These are phyloP conservation scores for Dryobotodes eremita DNA, from an alignment of 2,888 invertebrate genomes.

Conservation along the genomic window DNA sequence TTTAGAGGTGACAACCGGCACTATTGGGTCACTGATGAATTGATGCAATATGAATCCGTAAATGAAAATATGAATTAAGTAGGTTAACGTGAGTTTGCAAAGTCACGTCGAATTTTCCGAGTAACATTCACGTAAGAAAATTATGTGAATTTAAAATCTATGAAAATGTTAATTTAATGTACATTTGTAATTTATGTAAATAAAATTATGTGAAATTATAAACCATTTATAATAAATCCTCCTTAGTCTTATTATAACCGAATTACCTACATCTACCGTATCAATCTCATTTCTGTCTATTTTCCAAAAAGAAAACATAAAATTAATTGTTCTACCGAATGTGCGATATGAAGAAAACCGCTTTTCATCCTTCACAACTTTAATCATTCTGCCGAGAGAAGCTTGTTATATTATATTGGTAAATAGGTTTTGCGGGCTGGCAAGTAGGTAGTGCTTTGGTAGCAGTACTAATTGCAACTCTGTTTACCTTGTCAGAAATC, in stretches of 20 bases:
- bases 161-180: too few species aligned
- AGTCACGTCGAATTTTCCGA: neutral
- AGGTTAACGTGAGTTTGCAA: neutral
- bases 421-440: conserved; percentile 29
- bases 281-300: neutral
- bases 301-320: neutral
- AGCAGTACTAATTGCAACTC: conserved; percentile 44
- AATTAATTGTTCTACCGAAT: too few species aligned
- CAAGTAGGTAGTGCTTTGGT: conserved; percentile 24
- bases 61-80: too few species aligned
- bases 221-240: neutral
- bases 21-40: neutral
- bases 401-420: conserved; percentile 33
- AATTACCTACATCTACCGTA: too few species aligned
- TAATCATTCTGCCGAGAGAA: conserved; percentile 34
- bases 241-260: neutral
- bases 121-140: neutral
- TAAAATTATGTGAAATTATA: neutral
- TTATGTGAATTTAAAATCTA: neutral
- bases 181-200: too few species aligned
- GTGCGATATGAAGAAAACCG: conserved; percentile 10
- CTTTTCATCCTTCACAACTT: conserved; percentile 29
- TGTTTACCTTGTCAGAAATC: conserved; percentile 44
- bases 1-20: neutral
- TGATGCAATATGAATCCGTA: neutral